Evolutionary conservation across 2,113 vertebrate species (phyloP).

Genomic region (Hystrix cristata): DNA sequence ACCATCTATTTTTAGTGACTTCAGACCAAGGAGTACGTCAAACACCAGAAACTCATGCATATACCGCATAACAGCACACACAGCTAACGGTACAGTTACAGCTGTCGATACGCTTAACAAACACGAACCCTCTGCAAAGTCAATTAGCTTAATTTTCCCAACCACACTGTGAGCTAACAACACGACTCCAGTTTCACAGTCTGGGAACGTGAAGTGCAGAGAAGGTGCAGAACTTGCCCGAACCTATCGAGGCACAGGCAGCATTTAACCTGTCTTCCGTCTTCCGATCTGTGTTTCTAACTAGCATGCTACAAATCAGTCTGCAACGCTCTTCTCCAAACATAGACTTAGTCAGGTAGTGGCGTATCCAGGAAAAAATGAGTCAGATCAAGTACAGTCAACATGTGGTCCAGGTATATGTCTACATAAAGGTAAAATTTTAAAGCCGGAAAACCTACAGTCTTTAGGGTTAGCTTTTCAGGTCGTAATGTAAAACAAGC

Average conservation of each 20-base stretch:
- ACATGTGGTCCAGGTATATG: background rate
- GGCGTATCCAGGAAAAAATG: background rate
- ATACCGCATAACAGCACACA: background rate
- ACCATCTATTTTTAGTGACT: background rate
- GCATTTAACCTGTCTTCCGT: background rate
- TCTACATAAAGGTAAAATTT: background rate
- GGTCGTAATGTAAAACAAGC: background rate
- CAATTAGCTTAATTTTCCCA: constrained; percentile 1
- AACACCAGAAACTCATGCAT: background rate
- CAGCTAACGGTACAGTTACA: background rate
- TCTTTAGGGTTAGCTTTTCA: background rate
- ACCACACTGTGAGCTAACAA: background rate
- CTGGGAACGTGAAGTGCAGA: background rate
- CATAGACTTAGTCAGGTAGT: rapidly evolving
- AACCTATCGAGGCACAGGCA: background rate
- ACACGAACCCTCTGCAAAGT: background rate
- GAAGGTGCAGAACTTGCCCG: background rate
- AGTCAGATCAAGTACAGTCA: background rate
- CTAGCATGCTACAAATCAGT: background rate
- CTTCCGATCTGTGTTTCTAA: background rate
- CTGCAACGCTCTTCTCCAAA: background rate
- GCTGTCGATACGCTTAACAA: background rate
- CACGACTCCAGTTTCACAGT: background rate
- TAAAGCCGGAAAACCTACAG: background rate
- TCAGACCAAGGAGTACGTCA: background rate